Evolutionary conservation across 2,888 invertebrate genomes (phyloP).

Genomic region (Tiliacea citrago): DNA sequence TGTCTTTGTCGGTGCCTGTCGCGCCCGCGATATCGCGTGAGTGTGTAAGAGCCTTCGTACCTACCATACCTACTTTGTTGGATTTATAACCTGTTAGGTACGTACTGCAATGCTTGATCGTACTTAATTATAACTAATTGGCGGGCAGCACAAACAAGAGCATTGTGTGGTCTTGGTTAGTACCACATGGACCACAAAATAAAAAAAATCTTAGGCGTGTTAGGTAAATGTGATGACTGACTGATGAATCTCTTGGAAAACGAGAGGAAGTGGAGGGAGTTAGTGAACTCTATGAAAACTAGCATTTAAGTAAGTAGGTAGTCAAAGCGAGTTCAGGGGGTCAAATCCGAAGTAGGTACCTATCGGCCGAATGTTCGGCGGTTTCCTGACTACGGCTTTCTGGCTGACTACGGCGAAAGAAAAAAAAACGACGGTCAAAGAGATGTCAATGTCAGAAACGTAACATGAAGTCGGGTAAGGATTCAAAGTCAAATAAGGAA

Average conservation of each 20-base stretch:
- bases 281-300: background rate
- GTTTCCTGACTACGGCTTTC: no score
- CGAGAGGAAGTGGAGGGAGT: background rate
- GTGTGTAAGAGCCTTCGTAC: no score
- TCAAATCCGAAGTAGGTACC: no score
- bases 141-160: conserved; percentile 25
- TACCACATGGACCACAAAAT: background rate
- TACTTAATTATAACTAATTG: conserved; percentile 36
- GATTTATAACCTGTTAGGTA: conserved; percentile 24
- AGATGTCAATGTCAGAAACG: no score
- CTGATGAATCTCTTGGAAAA: background rate
- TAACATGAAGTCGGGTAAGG: no score
- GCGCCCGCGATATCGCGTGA: no score
- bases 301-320: background rate
- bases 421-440: no score
- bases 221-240: background rate
- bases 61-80: conserved; percentile 1
- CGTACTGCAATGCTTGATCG: conserved; percentile 7
- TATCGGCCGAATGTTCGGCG: no score
- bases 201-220: background rate
- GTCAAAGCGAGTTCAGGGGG: background rate
- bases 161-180: conserved; percentile 29
- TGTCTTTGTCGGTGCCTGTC: no score
- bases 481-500: no score
- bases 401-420: no score